Conservation (phyloP, 2,888 invertebrate genomes). For the Lottia gigantea region DNA sequence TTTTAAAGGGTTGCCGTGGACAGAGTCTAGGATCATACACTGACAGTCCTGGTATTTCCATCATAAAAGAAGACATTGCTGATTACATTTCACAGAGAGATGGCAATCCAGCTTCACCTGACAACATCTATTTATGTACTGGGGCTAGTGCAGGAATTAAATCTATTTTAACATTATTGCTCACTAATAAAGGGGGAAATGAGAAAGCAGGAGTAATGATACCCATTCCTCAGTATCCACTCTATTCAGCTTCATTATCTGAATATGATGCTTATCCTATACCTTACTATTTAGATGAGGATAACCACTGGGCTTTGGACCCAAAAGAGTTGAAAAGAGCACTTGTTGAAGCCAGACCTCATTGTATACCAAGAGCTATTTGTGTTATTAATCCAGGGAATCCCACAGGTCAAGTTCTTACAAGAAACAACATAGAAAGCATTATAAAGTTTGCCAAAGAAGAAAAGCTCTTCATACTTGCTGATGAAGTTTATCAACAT, state of each 20-base stretch:
- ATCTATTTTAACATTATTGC: conserved; percentile 78
- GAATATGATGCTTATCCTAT: conserved; percentile 83
- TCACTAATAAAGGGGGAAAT: conserved; percentile 56
- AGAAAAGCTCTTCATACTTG: conserved; percentile 81
- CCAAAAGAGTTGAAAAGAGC: conserved; percentile 83
- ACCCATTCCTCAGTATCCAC: conserved; percentile 98
- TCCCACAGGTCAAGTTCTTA: conserved; percentile 89
- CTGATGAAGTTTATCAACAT: conserved; percentile 85
- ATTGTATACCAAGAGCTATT: conserved; percentile 82
- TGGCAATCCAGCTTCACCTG: conserved; percentile 80
- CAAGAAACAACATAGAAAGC: conserved; percentile 86
- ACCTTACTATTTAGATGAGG: conserved; percentile 83
- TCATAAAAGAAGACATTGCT: conserved; percentile 87
- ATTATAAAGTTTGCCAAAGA: conserved; percentile 92
- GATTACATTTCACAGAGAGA: conserved; percentile 83
- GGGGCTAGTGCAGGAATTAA: conserved; percentile 96
- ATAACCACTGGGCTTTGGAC: conserved; percentile 85
- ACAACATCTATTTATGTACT: conserved; percentile 84
- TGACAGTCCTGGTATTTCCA: conserved; percentile 88
- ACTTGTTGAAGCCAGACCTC: conserved; percentile 73
- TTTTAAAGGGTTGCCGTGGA: conserved; percentile 80
- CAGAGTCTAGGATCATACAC: conserved; percentile 75
- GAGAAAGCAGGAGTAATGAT: conserved; percentile 86
- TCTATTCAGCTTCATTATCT: conserved; percentile 93
- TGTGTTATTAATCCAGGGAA: conserved; percentile 99